phyloP scores from a whole-genome alignment of 1,140 invertebrate species.

The Sycophila sp. region DNA sequence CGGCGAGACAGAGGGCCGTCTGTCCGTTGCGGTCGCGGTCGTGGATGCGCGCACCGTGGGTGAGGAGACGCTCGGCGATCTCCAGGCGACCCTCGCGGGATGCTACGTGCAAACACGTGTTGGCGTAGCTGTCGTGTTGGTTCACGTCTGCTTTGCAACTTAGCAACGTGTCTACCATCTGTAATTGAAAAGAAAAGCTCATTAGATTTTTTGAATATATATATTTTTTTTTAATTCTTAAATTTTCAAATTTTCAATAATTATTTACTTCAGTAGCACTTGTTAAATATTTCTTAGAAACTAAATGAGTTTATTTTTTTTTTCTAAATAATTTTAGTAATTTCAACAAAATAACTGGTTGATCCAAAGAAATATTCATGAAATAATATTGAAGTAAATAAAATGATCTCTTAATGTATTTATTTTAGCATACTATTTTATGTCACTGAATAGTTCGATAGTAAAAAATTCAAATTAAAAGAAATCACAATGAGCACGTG shows the following conservation, averaged over 20 bases:
- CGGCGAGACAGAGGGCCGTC: conserved; percentile 12
- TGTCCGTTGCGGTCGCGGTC: background rate
- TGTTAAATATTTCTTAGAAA: background rate
- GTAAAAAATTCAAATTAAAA: too few species aligned
- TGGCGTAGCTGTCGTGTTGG: conserved; percentile 10
- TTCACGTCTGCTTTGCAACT: background rate
- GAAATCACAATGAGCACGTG: too few species aligned
- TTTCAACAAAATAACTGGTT: too few species aligned
- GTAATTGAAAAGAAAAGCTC: background rate
- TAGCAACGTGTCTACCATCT: conserved; percentile 7
- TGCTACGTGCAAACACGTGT: conserved; percentile 2
- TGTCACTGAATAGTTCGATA: too few species aligned
- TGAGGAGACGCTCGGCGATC: background rate
- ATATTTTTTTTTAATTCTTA: too few species aligned
- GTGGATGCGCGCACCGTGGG: background rate
- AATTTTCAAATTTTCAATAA: background rate
- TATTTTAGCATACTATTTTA: too few species aligned
- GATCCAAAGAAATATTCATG: too few species aligned
- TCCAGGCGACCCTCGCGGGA: background rate
- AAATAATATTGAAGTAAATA: too few species aligned
- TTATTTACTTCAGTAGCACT: background rate
- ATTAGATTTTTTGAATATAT: too few species aligned
- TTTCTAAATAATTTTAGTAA: too few species aligned
- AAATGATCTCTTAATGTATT: too few species aligned
- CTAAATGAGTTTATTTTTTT: too few species aligned